phyloP scores from a whole-genome alignment of 2,888 invertebrate genomes.

The Pachycephus smyrnensis region DNA sequence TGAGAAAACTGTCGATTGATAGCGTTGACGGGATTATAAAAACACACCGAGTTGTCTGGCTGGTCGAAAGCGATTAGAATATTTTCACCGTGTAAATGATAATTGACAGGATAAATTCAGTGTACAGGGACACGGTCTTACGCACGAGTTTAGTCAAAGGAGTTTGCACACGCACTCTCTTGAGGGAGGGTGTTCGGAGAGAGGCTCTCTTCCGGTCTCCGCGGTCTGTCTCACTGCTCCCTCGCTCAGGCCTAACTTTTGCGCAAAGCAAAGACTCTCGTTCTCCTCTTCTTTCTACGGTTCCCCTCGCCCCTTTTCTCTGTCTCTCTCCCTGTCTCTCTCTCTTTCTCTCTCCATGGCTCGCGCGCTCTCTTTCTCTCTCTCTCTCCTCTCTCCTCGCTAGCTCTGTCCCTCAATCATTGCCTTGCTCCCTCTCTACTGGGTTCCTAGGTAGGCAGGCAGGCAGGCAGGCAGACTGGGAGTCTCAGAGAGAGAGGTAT shows the following conservation, averaged over 20 bases:
- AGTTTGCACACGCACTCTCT: slow-evolving; percentile 24
- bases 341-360: slow-evolving; percentile 35
- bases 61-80: background rate
- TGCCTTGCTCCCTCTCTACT: slow-evolving; percentile 24
- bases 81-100: background rate
- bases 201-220: slow-evolving; percentile 59
- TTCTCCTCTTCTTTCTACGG: slow-evolving; percentile 18
- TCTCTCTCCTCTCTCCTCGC: slow-evolving; percentile 5
- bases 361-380: slow-evolving; percentile 13
- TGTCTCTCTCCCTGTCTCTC: slow-evolving; percentile 35
- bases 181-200: slow-evolving; percentile 46
- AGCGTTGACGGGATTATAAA: background rate
- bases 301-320: slow-evolving; percentile 20
- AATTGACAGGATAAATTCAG: background rate
- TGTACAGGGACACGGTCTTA: background rate
- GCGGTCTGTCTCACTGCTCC: slow-evolving; percentile 55
- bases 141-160: background rate
- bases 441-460: slow-evolving; percentile 46
- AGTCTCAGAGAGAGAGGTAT: slow-evolving; percentile 30
- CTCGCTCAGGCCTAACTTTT: slow-evolving; percentile 58
- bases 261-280: slow-evolving; percentile 54
- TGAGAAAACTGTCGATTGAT: background rate
- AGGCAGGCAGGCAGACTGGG: slow-evolving; percentile 32
- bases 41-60: background rate
- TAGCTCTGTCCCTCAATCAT: background rate